phyloP scores from a whole-genome alignment of 2,888 invertebrate genomes.

The Mamestra brassicae region DNA sequence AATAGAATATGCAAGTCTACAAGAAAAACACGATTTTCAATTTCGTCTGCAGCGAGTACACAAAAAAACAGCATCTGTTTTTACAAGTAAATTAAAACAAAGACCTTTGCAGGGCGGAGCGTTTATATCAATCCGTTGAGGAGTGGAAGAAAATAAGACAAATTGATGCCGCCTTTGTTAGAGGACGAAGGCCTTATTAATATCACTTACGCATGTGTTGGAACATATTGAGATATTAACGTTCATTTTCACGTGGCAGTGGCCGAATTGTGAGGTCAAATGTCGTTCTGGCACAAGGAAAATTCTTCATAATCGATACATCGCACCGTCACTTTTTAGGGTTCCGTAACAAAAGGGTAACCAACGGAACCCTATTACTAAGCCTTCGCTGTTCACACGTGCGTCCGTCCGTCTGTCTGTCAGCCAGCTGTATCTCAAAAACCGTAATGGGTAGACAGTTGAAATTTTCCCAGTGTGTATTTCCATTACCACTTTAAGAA shows the following conservation, averaged over 20 bases:
- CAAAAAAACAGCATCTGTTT: slow-evolving; percentile 20
- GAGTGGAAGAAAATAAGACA: slow-evolving; percentile 41
- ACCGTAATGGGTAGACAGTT: too few species aligned
- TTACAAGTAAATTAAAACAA: slow-evolving; percentile 49
- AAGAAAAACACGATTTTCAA: slow-evolving; percentile 47
- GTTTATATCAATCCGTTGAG: slow-evolving; percentile 47
- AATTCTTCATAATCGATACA: background rate
- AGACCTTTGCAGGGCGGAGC: slow-evolving; percentile 13
- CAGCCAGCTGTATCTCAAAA: too few species aligned
- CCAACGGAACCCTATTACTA: too few species aligned
- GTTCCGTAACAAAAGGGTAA: too few species aligned
- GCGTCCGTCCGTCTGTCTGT: too few species aligned
- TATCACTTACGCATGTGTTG: slow-evolving; percentile 54
- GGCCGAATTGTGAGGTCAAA: slow-evolving; percentile 12
- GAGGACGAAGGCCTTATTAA: slow-evolving; percentile 52
- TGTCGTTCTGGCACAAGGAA: slow-evolving; percentile 14
- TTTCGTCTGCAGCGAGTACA: slow-evolving; percentile 16
- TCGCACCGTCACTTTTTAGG: too few species aligned
- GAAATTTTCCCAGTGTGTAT: too few species aligned
- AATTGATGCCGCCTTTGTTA: slow-evolving; percentile 43
- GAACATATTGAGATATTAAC: slow-evolving; percentile 49
- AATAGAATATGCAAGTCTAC: slow-evolving; percentile 8
- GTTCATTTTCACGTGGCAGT: slow-evolving; percentile 23
- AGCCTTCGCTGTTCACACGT: too few species aligned
- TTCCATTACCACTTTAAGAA: too few species aligned